A percentile compares a stretch with the other conserved stretches of the same genome.
Evolutionary conservation across 2,113 vertebrate genomes (phyloP).

Genomic region (Cepphus grylle): DNA sequence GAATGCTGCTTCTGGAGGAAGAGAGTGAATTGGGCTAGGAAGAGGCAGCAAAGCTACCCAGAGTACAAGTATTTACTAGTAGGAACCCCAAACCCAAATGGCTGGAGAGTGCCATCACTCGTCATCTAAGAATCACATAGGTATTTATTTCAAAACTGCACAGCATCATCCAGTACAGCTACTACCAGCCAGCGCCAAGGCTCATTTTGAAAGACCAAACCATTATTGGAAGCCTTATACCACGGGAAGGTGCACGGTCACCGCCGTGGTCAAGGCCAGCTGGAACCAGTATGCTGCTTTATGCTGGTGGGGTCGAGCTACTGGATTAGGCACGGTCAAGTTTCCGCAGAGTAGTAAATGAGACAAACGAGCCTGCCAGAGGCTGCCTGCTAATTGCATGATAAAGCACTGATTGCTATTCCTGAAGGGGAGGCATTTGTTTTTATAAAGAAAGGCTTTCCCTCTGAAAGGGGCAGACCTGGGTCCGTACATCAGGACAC

Average conservation of each 20-base stretch:
- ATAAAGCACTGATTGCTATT: background rate
- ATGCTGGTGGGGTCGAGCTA: background rate
- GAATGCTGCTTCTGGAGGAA: background rate
- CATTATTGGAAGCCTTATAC: background rate
- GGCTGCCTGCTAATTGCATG: background rate
- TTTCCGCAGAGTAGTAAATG: background rate
- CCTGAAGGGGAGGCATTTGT: background rate
- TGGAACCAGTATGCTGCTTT: background rate
- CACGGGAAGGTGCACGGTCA: background rate
- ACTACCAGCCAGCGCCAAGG: background rate
- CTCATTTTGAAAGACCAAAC: background rate
- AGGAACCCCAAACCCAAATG: background rate
- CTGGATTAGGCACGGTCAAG: background rate
- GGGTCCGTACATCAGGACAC: background rate
- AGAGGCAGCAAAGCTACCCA: background rate
- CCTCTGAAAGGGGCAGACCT: background rate
- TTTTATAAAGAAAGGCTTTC: background rate
- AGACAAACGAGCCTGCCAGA: background rate
- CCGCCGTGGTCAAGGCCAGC: background rate
- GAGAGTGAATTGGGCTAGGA: background rate
- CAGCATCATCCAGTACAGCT: background rate
- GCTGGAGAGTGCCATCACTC: background rate
- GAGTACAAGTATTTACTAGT: background rate
- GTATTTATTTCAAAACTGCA: background rate
- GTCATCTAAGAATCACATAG: background rate